These are phyloP conservation scores for Cydia fagiglandana DNA, from an alignment of 1,140 invertebrate genomes.

Conservation along the genomic window DNA sequence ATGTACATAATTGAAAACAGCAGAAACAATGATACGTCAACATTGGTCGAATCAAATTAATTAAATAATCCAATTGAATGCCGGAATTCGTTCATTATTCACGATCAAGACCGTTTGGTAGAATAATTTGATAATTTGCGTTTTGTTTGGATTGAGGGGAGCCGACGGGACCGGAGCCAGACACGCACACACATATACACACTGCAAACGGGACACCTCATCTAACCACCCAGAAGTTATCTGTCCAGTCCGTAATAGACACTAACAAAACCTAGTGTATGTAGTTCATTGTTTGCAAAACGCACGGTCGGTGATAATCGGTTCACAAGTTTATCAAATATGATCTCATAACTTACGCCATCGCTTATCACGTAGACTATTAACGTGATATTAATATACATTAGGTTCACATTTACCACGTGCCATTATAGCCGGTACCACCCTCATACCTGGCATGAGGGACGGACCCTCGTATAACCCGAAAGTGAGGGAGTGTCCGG, in stretches of 20 bases:
- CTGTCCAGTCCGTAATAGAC: background rate
- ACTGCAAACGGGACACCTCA: background rate
- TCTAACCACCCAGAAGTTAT: slow-evolving; percentile 8
- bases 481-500: slow-evolving; percentile 52
- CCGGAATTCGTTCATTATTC: slow-evolving; percentile 18
- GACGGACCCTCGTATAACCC: slow-evolving; percentile 33
- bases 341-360: slow-evolving; percentile 28
- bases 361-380: slow-evolving; percentile 14
- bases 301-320: slow-evolving; percentile 7
- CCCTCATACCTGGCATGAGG: slow-evolving; percentile 39
- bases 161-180: background rate
- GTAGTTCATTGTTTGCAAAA: slow-evolving; percentile 1
- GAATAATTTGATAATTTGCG: slow-evolving; percentile 25
- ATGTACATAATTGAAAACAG: background rate
- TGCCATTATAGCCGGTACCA: slow-evolving; percentile 40
- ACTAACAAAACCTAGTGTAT: background rate
- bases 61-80: slow-evolving; percentile 5
- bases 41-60: slow-evolving; percentile 2
- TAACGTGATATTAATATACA: slow-evolving; percentile 27
- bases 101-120: background rate
- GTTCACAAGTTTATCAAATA: slow-evolving; percentile 30
- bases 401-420: slow-evolving; percentile 43
- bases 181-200: background rate
- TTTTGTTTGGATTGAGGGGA: slow-evolving; percentile 27
- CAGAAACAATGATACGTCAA: background rate